Percentiles rank a stretch among this genome's conserved stretches.
phyloP scores from a whole-genome alignment of 2,797 vertebrate species.

The Gymnodraco acuticeps region DNA sequence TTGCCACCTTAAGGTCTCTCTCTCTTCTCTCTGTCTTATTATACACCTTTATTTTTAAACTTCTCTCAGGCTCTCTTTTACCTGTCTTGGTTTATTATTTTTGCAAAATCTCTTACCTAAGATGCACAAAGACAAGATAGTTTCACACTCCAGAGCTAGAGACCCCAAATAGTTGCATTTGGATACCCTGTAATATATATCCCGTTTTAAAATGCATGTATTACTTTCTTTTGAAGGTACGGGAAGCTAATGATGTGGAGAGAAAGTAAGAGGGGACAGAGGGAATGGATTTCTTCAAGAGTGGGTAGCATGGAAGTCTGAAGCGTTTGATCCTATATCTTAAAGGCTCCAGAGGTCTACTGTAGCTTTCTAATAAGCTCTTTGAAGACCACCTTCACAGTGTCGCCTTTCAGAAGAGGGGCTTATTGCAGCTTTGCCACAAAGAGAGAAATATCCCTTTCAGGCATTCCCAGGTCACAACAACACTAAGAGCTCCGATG shows the following conservation, averaged over 20 bases:
- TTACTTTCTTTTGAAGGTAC: constrained; percentile 64
- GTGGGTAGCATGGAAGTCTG: constrained; percentile 57
- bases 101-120: background rate
- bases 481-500: constrained; percentile 43
- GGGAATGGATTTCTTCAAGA: constrained; percentile 49
- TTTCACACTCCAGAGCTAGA: background rate
- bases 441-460: constrained; percentile 44
- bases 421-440: constrained; percentile 59
- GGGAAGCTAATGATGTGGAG: constrained; percentile 74
- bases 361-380: constrained; percentile 70
- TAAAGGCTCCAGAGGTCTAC: constrained; percentile 77
- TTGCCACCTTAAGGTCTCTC: background rate
- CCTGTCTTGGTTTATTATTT: background rate
- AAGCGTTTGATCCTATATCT: constrained; percentile 78
- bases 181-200: constrained; percentile 20
- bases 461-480: constrained; percentile 31
- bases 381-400: constrained; percentile 78
- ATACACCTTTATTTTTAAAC: background rate
- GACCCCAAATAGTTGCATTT: constrained; percentile 12
- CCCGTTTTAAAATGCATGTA: constrained; percentile 52
- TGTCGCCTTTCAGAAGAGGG: constrained; percentile 55
- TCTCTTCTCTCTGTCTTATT: background rate
- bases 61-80: background rate
- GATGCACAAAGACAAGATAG: background rate
- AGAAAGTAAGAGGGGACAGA: constrained; percentile 20